These are phyloP conservation scores for Anolis carolinensis DNA, from an alignment of 2,113 vertebrate species.

Conservation along the genomic window DNA sequence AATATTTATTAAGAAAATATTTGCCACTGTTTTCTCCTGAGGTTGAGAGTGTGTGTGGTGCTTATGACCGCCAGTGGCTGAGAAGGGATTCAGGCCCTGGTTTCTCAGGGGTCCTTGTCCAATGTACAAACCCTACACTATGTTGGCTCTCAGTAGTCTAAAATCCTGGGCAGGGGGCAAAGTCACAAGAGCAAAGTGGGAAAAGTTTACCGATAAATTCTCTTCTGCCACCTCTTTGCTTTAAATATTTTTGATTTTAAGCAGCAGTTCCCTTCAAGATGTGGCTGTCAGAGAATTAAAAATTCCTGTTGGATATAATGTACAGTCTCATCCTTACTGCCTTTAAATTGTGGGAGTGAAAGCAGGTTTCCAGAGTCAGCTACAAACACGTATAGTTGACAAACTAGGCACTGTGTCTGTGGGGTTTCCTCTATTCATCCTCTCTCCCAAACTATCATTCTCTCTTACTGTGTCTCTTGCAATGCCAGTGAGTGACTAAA, in stretches of 20 bases:
- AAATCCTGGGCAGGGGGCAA: background rate
- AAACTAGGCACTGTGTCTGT: background rate
- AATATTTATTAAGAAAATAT: no score
- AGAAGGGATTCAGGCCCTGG: no score
- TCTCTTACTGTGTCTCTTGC: background rate
- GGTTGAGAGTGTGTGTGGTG: no score
- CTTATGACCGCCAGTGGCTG: no score
- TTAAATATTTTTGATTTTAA: background rate
- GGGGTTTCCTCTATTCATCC: no score
- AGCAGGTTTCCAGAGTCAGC: conserved; percentile 7
- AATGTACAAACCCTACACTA: no score
- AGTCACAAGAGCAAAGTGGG: background rate
- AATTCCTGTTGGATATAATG: background rate
- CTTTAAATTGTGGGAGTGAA: background rate
- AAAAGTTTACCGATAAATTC: background rate
- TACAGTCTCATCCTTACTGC: background rate
- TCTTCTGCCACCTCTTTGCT: background rate
- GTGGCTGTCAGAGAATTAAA: background rate
- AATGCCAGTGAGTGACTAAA: no score
- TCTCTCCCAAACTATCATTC: no score
- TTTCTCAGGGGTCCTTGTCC: no score
- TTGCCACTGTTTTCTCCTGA: no score
- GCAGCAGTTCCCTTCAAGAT: background rate
- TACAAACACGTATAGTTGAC: background rate
- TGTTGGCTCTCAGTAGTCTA: background rate